Base-by-base conservation (phyloP, 2,888 invertebrate species). In the Malachius bipustulatus region DNA sequence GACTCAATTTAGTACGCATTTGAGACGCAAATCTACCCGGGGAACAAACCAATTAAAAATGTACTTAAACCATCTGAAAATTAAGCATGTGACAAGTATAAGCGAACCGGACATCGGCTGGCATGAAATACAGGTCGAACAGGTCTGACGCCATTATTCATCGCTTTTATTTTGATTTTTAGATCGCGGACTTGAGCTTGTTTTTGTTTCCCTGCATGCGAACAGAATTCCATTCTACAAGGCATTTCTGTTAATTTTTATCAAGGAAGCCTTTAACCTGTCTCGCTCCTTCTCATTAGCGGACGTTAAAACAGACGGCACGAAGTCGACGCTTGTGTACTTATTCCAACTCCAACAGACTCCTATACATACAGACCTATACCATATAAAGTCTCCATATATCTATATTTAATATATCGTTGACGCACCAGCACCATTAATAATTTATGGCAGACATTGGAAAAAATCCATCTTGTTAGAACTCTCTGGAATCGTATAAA, bases 81-180 rank as follows among this genome's bases (percentile, higher is more conserved):
- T 55, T 54, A 54, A 57, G 54, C 52, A 52, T 54, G 57, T 59
- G 59, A 60, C 56, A 58, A 55, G 50, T 56, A 54, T 57, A 59
- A 62, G 62, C 62, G 60, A 62, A 60, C 60, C 57, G 55, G 60
- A 60, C 59, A 59, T 56, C 29, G 29, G 35, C 31, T 29, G 48
- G 56, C 59, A 58, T 60, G 57, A 60, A 62, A 61, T 62, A 63
- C 63, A 60, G 62, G 63, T 62, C 56, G 55, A 54, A 56, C 63
- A 52, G 55, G 61, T 62, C 56, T 52, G 58, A 57, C 60, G 61
- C 60, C 62, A 62, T 62, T 60, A 61, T 51, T 62, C 61, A 62
- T 62, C 59, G 58, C 60, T 59, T 61, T 62, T 62, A 60, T 59
- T 61, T 62, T 57, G 59, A 57, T 61, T 62, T 61, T 53, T 51